phyloP scores from a whole-genome alignment of 2,888 invertebrate genomes.

The Carcina quercana region DNA sequence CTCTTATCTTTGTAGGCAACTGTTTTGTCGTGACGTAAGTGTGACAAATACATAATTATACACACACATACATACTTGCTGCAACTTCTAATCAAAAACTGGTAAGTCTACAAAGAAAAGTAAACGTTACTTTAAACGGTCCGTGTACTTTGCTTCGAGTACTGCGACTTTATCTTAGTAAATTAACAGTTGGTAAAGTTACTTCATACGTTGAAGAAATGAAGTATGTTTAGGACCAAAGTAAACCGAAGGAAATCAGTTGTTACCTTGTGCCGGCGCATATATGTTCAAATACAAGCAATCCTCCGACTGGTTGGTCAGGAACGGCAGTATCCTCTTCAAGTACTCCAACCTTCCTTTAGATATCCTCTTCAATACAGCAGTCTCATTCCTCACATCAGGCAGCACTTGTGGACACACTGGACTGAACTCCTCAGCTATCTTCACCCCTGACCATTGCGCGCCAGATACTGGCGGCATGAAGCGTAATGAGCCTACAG shows the following conservation, averaged over 20 bases:
- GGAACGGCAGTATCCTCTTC: constrained; percentile 88
- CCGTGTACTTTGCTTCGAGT: too few species aligned
- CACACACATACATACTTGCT: too few species aligned
- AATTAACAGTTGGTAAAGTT: not conserved
- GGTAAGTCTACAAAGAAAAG: too few species aligned
- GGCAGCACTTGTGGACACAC: constrained; percentile 95
- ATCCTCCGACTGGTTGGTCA: constrained; percentile 96
- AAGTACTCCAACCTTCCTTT: constrained; percentile 91
- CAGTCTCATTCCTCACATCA: constrained; percentile 88
- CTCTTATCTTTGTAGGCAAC: too few species aligned
- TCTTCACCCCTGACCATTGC: constrained; percentile 92
- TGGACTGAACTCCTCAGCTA: constrained; percentile 90
- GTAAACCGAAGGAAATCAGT: constrained; percentile 3
- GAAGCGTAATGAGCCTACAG: constrained; percentile 90
- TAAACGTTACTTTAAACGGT: too few species aligned
- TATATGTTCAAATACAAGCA: constrained; percentile 98
- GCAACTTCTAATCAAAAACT: too few species aligned
- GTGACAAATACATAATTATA: too few species aligned
- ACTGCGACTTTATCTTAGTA: too few species aligned
- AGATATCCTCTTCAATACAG: constrained; percentile 89
- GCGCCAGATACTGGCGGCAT: constrained; percentile 97
- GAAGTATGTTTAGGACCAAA: too few species aligned
- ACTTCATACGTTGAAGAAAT: too few species aligned
- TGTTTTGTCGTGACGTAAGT: too few species aligned
- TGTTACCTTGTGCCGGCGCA: constrained; percentile 94